These are phyloP conservation scores for Bubalus kerabau DNA, from an alignment of 2,113 vertebrate genomes.

Conservation along the genomic window DNA sequence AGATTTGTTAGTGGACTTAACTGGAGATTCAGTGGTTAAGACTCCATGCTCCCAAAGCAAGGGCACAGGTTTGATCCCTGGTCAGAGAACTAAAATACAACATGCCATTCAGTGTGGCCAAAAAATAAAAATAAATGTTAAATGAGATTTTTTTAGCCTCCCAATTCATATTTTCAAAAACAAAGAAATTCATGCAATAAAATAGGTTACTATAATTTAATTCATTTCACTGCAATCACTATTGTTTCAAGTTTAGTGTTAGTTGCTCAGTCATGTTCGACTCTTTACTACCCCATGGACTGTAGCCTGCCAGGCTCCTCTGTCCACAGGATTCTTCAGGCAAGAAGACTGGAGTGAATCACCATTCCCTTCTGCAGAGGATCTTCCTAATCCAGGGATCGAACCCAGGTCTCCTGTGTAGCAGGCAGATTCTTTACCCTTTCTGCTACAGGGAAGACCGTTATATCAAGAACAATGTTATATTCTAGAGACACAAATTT, in stretches of 20 bases:
- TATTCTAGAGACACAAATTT: not conserved
- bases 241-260: not conserved
- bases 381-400: not conserved
- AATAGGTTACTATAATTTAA: not conserved
- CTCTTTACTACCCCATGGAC: not conserved
- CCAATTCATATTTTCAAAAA: not conserved
- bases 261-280: rapidly evolving
- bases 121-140: not conserved
- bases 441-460: not conserved
- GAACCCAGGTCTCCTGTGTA: not conserved
- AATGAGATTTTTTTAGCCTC: not conserved
- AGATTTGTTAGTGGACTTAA: not conserved
- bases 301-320: not conserved
- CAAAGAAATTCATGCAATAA: not conserved
- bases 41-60: not conserved
- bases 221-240: not conserved
- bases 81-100: not conserved
- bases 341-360: not conserved
- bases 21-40: not conserved
- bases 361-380: not conserved
- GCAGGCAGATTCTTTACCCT: not conserved
- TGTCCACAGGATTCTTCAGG: not conserved
- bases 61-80: not conserved
- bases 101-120: not conserved
- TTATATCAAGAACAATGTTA: not conserved